These are phyloP conservation scores for Bubalus kerabau DNA, from an alignment of 2,113 vertebrate genomes.

Conservation along the genomic window DNA sequence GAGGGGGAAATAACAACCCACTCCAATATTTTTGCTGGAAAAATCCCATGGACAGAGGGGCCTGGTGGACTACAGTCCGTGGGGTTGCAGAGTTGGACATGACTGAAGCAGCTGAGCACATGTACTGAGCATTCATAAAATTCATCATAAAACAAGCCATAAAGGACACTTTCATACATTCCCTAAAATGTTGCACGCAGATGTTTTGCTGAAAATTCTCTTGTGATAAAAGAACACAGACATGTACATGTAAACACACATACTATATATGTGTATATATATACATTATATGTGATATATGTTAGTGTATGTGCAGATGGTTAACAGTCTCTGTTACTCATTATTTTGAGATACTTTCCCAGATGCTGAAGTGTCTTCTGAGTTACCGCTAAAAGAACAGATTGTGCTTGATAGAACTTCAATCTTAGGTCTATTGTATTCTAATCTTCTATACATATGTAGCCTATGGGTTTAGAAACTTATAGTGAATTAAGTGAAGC, in stretches of 20 bases:
- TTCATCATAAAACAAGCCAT: background rate
- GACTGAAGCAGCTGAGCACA: background rate
- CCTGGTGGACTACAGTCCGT: background rate
- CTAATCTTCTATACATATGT: background rate
- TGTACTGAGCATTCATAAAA: background rate
- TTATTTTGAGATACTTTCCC: background rate
- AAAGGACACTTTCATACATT: background rate
- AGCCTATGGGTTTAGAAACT: background rate
- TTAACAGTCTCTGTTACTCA: background rate
- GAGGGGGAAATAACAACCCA: background rate
- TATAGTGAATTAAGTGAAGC: background rate
- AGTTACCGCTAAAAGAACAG: background rate
- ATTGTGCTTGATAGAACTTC: background rate
- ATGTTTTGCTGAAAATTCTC: background rate
- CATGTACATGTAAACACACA: background rate
- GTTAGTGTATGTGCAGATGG: background rate
- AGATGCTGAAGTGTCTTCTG: background rate
- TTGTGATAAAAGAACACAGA: background rate
- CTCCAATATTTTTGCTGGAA: background rate
- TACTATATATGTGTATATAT: background rate
- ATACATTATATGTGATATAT: background rate
- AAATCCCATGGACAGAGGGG: background rate
- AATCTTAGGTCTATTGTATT: background rate
- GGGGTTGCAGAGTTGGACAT: background rate
- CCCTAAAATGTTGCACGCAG: background rate